Percentiles rank a stretch among this genome's conserved stretches.
Evolutionary conservation across 2,113 vertebrate species (phyloP).

Genomic region (Sinocyclocheilus anshuiensis): DNA sequence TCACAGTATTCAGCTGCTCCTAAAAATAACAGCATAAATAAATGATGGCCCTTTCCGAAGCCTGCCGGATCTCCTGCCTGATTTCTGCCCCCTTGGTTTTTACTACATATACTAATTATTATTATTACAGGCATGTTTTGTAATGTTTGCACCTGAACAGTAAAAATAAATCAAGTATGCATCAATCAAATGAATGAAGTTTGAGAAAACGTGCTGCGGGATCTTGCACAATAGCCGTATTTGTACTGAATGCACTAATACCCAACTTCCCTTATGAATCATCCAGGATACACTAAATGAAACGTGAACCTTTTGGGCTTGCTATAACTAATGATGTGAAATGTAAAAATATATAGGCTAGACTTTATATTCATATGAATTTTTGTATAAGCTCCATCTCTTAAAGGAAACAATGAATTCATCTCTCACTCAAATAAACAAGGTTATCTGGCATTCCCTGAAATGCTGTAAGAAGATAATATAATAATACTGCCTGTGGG

Average conservation of each 20-base stretch:
- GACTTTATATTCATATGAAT: not conserved
- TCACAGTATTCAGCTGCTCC: slow-evolving; percentile 46
- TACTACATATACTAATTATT: not conserved
- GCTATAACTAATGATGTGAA: not conserved
- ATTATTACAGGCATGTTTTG: not conserved
- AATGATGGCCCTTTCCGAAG: slow-evolving; percentile 44
- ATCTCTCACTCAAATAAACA: slow-evolving; percentile 14
- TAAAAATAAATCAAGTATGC: not conserved
- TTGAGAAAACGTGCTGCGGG: not conserved
- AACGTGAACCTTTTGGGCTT: not conserved
- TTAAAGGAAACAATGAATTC: not conserved
- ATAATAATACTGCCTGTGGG: slow-evolving; percentile 3
- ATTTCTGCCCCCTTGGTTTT: not conserved
- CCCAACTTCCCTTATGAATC: not conserved
- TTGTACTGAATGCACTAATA: not conserved
- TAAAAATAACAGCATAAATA: slow-evolving; percentile 52
- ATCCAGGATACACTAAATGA: not conserved
- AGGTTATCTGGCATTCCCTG: slow-evolving; percentile 19
- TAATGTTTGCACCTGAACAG: not conserved
- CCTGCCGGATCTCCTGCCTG: slow-evolving; percentile 17
- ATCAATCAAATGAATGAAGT: not conserved
- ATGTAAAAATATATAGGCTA: not conserved
- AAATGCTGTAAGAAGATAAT: slow-evolving; percentile 19
- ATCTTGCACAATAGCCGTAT: not conserved
- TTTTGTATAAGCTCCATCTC: not conserved